Evolutionary conservation across 2,113 vertebrate genomes (phyloP).

Genomic region (Jacana jacana): DNA sequence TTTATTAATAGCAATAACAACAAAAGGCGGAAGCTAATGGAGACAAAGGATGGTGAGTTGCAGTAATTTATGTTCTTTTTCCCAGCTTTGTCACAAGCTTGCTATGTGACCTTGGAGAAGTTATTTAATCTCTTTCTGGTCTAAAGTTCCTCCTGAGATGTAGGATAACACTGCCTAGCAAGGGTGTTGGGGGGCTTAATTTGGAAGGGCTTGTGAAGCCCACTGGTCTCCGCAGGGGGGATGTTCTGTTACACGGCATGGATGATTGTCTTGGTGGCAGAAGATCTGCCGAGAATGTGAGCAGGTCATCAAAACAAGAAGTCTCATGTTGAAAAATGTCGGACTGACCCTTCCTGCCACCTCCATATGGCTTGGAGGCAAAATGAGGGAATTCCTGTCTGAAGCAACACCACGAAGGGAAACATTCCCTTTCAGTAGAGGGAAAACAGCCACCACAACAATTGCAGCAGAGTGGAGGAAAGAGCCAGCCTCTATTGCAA

Average conservation of each 20-base stretch:
- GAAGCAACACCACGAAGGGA: background rate
- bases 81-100: slow-evolving; percentile 29
- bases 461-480: background rate
- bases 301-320: slow-evolving; percentile 11
- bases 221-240: background rate
- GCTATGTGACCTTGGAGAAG: slow-evolving; percentile 18
- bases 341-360: background rate
- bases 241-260: background rate
- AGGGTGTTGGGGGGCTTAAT: background rate
- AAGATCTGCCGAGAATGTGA: background rate
- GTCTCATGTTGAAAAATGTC: background rate
- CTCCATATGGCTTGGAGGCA: background rate
- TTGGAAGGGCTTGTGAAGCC: background rate
- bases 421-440: background rate
- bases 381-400: slow-evolving; percentile 29
- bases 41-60: slow-evolving; percentile 13
- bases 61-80: slow-evolving; percentile 19
- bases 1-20: slow-evolving; percentile 29
- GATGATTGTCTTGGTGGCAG: background rate
- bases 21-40: slow-evolving; percentile 39
- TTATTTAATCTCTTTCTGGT: slow-evolving; percentile 32
- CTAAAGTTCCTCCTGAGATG: background rate
- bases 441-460: background rate
- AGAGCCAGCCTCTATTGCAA: background rate
- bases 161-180: background rate